Conservation (phyloP, 1,140 invertebrate genomes). For the Aphelenchoides besseyi region DNA sequence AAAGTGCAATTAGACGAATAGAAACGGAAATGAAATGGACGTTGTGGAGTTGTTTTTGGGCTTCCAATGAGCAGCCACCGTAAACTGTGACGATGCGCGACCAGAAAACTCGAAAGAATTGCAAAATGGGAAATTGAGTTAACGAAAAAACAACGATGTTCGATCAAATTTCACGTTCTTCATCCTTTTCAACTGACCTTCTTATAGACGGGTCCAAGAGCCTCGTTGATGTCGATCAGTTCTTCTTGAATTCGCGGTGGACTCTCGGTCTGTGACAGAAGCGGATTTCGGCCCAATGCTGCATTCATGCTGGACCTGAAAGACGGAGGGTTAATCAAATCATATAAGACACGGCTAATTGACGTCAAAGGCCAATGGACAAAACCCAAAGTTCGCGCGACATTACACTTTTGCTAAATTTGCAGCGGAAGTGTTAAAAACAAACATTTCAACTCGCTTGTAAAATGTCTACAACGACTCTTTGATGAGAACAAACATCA, state of each 20-base stretch:
- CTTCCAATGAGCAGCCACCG: too few species aligned
- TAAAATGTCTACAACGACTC: too few species aligned
- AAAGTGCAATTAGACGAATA: neutral
- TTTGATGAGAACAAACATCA: too few species aligned
- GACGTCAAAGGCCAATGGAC: too few species aligned
- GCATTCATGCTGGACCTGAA: neutral
- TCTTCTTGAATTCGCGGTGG: neutral
- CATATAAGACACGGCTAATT: too few species aligned
- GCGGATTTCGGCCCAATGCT: neutral
- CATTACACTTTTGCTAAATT: too few species aligned
- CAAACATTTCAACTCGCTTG: too few species aligned
- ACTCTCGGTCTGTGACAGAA: neutral
- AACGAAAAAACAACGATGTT: neutral
- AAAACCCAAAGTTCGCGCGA: too few species aligned
- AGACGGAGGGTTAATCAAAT: neutral
- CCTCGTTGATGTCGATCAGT: neutral
- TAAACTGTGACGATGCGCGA: too few species aligned
- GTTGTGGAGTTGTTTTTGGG: neutral
- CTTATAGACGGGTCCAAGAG: neutral
- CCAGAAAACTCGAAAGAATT: too few species aligned
- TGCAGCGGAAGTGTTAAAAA: too few species aligned
- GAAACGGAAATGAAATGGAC: neutral
- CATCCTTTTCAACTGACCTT: neutral
- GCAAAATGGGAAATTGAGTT: neutral
- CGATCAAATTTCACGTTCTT: neutral